Conservation (phyloP, 2,888 invertebrate species). For the Netelia melanura region DNA sequence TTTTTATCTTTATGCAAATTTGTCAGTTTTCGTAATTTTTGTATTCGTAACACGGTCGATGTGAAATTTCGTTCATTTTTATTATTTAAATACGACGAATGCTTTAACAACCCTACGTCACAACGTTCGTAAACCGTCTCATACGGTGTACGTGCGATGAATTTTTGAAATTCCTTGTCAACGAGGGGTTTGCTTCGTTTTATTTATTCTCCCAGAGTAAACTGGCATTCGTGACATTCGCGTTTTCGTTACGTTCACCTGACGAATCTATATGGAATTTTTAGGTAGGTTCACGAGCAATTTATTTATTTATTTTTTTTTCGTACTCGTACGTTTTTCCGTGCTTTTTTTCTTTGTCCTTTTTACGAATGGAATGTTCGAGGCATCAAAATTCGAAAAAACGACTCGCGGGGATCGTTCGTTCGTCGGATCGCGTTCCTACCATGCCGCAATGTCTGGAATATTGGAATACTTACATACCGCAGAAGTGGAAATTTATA, state of each 20-base stretch:
- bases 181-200: neutral
- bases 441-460: slow-evolving; percentile 11
- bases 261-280: slow-evolving; percentile 10
- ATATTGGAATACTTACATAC: slow-evolving; percentile 9
- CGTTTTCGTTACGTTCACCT: neutral
- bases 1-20: neutral
- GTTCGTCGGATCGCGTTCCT: slow-evolving; percentile 4
- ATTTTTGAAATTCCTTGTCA: neutral
- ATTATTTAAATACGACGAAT: neutral
- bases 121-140: too few species aligned
- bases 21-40: neutral
- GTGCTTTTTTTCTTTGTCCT: neutral
- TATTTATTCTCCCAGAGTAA: slow-evolving; percentile 17
- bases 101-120: neutral
- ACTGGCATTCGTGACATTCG: slow-evolving; percentile 2
- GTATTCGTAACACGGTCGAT: neutral
- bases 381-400: neutral
- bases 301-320: too few species aligned
- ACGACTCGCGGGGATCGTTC: slow-evolving; percentile 5
- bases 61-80: neutral
- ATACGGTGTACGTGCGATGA: too few species aligned
- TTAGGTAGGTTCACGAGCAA: too few species aligned
- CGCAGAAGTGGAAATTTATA: neutral
- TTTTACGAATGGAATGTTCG: too few species aligned
- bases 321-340: neutral